phyloP scores from a whole-genome alignment of 2,888 invertebrate species.

The Pandemis corylana region DNA sequence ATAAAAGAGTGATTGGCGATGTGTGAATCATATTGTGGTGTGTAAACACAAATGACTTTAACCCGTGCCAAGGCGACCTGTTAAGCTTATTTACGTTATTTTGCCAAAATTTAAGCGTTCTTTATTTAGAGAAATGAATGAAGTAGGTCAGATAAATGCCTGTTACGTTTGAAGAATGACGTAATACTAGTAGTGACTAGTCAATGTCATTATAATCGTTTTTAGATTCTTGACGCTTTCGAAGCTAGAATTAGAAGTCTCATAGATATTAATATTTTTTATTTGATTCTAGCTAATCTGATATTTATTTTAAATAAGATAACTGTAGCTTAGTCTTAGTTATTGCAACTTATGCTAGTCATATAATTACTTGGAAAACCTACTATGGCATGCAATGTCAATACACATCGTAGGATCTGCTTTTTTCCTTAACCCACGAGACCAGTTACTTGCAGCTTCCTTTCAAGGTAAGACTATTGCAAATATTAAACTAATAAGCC shows the following conservation, averaged over 20 bases:
- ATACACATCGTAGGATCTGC: constrained; percentile 3
- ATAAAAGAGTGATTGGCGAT: constrained; percentile 27
- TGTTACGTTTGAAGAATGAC: constrained; percentile 2
- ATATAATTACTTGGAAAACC: background rate
- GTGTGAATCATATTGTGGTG: constrained; percentile 37
- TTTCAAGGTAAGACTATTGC: constrained; percentile 13
- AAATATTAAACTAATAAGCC: constrained; percentile 31
- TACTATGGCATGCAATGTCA: background rate
- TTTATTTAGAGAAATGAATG: constrained; percentile 10
- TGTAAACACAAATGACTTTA: constrained; percentile 13
- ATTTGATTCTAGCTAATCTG: background rate
- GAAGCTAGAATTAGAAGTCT: background rate
- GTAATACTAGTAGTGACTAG: background rate
- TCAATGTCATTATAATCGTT: background rate
- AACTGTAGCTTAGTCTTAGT: no score
- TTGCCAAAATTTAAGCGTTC: constrained; percentile 7
- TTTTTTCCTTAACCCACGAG: constrained; percentile 14
- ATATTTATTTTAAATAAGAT: background rate
- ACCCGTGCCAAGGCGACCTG: constrained; percentile 24
- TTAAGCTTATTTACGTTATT: constrained; percentile 21
- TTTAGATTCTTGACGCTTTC: background rate
- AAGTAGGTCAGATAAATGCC: background rate
- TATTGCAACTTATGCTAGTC: background rate
- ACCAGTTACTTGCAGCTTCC: constrained; percentile 5
- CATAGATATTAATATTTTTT: background rate